phyloP scores from a whole-genome alignment of 2,797 vertebrate species.

The Sebastes wilsoni region DNA sequence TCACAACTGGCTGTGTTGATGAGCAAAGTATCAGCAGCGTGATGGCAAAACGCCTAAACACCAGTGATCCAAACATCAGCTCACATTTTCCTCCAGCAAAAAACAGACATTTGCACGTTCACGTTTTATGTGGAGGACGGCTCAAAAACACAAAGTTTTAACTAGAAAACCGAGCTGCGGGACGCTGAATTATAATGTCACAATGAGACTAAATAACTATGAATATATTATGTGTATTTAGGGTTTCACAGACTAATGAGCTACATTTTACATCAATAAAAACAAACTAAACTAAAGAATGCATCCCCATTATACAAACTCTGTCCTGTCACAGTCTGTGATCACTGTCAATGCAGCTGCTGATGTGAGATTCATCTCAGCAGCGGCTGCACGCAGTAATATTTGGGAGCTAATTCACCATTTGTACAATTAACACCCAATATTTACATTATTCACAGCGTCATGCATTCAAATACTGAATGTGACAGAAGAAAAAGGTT shows the following conservation, averaged over 20 bases:
- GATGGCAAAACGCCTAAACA: slow-evolving; percentile 9
- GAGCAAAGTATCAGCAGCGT: background rate
- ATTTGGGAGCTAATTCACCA: background rate
- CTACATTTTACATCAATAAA: background rate
- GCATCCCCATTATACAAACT: background rate
- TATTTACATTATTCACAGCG: background rate
- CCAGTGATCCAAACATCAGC: background rate
- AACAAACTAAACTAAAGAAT: background rate
- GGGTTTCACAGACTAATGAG: background rate
- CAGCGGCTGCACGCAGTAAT: background rate
- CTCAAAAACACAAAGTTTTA: background rate
- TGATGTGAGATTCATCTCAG: background rate
- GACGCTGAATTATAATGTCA: background rate
- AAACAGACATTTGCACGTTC: background rate
- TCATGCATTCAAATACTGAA: background rate
- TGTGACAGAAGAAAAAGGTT: background rate
- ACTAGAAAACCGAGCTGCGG: background rate
- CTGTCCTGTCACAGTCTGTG: background rate
- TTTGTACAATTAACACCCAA: background rate
- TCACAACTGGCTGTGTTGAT: slow-evolving; percentile 11
- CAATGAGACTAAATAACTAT: background rate
- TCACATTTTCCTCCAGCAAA: background rate
- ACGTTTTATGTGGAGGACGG: background rate
- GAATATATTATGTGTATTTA: background rate
- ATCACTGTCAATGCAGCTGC: background rate